These are phyloP conservation scores for Acleris cristana DNA, from an alignment of 2,888 invertebrate genomes.

Conservation along the genomic window DNA sequence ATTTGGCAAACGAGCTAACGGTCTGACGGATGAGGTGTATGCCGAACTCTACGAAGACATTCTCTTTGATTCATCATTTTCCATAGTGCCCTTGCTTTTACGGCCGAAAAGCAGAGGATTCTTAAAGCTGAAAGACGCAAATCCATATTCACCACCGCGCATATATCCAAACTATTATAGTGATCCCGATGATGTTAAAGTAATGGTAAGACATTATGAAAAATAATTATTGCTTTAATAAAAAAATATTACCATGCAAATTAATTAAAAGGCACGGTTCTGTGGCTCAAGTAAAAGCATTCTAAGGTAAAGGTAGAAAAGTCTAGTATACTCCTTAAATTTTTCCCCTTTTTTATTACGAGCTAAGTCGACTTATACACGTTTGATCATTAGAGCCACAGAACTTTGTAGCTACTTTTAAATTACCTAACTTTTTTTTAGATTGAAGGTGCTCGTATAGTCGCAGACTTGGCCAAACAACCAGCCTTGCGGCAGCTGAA, in stretches of 20 bases:
- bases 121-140: slow-evolving; percentile 86
- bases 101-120: slow-evolving; percentile 89
- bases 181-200: slow-evolving; percentile 87
- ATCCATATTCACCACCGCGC: slow-evolving; percentile 89
- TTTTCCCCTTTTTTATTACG: too few relatives aligned
- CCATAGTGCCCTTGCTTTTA: slow-evolving; percentile 87
- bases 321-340: too few relatives aligned
- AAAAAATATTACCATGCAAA: background rate
- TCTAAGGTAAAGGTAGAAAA: too few relatives aligned
- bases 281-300: too few relatives aligned
- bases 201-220: slow-evolving; percentile 84
- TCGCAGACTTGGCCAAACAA: slow-evolving; percentile 84
- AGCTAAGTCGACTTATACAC: too few relatives aligned
- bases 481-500: slow-evolving; percentile 85
- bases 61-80: slow-evolving; percentile 87
- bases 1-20: slow-evolving; percentile 87
- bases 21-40: slow-evolving; percentile 87
- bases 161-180: slow-evolving; percentile 95
- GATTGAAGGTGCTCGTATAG: slow-evolving; percentile 90
- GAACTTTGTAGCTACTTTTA: too few relatives aligned
- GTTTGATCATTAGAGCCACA: too few relatives aligned
- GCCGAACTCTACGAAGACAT: slow-evolving; percentile 88
- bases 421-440: slow-evolving; percentile 47
- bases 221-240: background rate
- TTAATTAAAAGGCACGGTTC: background rate